Evolutionary conservation across 2,797 vertebrate species (phyloP), one percentile per base, ranked within the genome.

Genomic region (Silurus lanzhouensis): DNA sequence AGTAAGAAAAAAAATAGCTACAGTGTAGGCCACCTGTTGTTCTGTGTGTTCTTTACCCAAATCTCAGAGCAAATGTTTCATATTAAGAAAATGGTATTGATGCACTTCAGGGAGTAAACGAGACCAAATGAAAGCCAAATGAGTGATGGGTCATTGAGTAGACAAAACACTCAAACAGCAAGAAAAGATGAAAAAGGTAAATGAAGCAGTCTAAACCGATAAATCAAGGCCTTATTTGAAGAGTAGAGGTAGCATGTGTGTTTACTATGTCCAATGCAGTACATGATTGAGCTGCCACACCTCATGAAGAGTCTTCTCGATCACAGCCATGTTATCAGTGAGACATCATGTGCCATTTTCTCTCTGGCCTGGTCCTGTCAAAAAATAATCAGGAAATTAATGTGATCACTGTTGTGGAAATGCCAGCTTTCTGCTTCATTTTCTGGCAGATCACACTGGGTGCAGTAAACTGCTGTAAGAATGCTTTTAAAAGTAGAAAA

Each of bases 251-350:
- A 88, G 57, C 83, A 76, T 88, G 79, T 85, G 88, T 84, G 88
- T 86, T 89, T 87, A 85, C 75, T 48, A 44, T 80, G 85, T 85
- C 58, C 57, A 83, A 38, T 48, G 72, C 25, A 64, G 79, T 66
- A 86, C 84, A 90, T 88, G 67, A 88, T 85, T 84, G 57, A 86
- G 81, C 85, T 89, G 88, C 76, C 90, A 89, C 72, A 89, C 76
- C 89, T 86, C 84, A 90, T 89, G 84, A 88, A 81, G 66, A 66
- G 58, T 67, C 83, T 87, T 83, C 76, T 90, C 77, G 83, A 88
- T 90, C 87, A 88, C 75, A 44, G 55, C 76, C 82, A 57, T 85
- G 81, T 87, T 87, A 88, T 84, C 86, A 84, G 84, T 88, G 68
- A 90, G 46, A 85, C 55, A 75, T 80, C 72, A 70, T 85, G 63